Conservation (phyloP, 2,113 vertebrate genomes). For the Tragelaphus imberbis region DNA sequence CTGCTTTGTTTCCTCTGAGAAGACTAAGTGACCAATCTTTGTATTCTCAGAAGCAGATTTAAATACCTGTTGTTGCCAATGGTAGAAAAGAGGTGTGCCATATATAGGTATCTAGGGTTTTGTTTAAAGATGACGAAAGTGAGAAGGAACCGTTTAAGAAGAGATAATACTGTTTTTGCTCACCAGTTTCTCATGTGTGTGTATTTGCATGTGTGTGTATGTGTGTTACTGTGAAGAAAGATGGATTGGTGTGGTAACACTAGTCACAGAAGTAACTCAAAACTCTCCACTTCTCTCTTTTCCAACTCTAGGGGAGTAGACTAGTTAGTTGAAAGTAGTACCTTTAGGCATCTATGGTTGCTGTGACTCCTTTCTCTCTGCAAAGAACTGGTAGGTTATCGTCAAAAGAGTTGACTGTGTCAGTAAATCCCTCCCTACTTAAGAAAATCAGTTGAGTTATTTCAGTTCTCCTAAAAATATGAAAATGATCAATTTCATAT, state of each 20-base stretch:
- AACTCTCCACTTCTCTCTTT: background rate
- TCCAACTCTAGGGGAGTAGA: background rate
- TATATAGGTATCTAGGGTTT: background rate
- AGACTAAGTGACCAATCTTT: background rate
- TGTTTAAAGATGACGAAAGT: background rate
- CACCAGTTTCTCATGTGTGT: background rate
- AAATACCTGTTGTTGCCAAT: background rate
- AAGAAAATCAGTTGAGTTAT: conserved; percentile 6
- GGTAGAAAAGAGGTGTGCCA: background rate
- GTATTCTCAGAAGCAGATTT: background rate
- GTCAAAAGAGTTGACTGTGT: background rate
- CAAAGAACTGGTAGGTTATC: background rate
- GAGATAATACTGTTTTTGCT: background rate
- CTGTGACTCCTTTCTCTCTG: background rate
- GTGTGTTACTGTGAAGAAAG: background rate
- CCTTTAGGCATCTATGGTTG: background rate
- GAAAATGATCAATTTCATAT: background rate
- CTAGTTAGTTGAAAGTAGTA: background rate
- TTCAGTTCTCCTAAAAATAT: conserved; percentile 24
- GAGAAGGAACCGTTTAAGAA: background rate
- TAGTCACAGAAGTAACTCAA: background rate
- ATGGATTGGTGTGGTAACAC: background rate
- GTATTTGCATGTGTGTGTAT: background rate
- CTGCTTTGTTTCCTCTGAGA: background rate
- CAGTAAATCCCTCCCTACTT: background rate